Conservation (phyloP, 2,113 vertebrate genomes). For the Colistium nudipinnis region DNA sequence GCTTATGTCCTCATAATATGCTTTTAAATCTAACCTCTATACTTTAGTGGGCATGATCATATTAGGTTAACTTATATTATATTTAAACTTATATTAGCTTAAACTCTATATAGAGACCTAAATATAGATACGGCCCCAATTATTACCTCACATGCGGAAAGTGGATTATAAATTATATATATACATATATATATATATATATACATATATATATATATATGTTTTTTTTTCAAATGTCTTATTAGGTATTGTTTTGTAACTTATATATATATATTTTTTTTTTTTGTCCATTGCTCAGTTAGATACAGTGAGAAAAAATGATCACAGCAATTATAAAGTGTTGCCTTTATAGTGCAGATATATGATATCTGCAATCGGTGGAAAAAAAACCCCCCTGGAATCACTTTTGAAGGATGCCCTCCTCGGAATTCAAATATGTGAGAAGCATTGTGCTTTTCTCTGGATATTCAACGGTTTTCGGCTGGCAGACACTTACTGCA, state of each 20-base stretch:
- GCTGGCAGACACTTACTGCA: slow-evolving; percentile 42
- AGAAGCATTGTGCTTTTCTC: slow-evolving; percentile 35
- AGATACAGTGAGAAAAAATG: too few species aligned
- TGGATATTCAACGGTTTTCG: slow-evolving; percentile 33
- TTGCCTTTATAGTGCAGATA: slow-evolving; percentile 9
- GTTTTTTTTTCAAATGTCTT: too few species aligned
- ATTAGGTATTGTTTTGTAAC: too few species aligned
- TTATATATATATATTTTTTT: too few species aligned
- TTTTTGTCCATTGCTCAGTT: too few species aligned
- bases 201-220: too few species aligned
- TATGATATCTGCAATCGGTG: slow-evolving; percentile 5
- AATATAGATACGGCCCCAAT: neutral
- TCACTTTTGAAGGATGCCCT: slow-evolving; percentile 17
- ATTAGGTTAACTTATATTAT: slow-evolving; percentile 27
- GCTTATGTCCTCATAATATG: slow-evolving; percentile 43
- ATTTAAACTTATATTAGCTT: slow-evolving; percentile 1
- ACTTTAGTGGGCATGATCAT: slow-evolving; percentile 39
- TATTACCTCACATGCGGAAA: too few species aligned
- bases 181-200: too few species aligned
- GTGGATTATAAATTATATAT: too few species aligned
- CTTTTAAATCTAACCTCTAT: slow-evolving; percentile 50
- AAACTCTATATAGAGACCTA: slow-evolving; percentile 11
- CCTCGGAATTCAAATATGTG: slow-evolving; percentile 37
- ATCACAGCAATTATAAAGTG: too few species aligned
- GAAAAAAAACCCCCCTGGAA: slow-evolving; percentile 10